Percentiles rank a stretch among this genome's conserved stretches.
phyloP scores from a whole-genome alignment of 2,113 vertebrate genomes.

The Lutjanus erythropterus region DNA sequence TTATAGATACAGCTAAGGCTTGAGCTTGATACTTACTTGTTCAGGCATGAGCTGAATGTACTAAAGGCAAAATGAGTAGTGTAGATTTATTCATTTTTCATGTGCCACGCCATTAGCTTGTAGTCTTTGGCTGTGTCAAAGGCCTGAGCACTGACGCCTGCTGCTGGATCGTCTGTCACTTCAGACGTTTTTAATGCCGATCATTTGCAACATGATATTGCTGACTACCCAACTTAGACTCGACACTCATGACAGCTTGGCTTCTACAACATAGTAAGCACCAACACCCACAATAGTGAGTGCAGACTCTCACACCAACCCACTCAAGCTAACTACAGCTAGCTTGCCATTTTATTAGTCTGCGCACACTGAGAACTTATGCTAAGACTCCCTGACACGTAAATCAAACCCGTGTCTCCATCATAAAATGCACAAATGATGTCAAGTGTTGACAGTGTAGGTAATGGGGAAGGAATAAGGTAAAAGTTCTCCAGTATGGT shows the following conservation, averaged over 20 bases:
- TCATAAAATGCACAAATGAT: fast-evolving
- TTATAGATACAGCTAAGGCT: not conserved
- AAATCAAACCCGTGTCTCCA: fast-evolving
- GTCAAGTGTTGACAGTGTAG: fast-evolving
- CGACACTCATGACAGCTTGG: slow-evolving; percentile 15
- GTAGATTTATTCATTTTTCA: slow-evolving; percentile 4
- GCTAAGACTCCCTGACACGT: fast-evolving
- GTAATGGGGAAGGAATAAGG: fast-evolving
- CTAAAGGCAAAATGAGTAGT: not conserved
- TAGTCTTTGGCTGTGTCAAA: not conserved
- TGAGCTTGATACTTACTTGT: not conserved
- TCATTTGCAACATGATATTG: slow-evolving; percentile 39
- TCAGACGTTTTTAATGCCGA: not conserved
- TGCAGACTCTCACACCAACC: not conserved
- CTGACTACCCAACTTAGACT: not conserved
- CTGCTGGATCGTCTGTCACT: slow-evolving; percentile 33
- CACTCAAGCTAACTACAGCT: slow-evolving; percentile 36
- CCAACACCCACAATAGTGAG: slow-evolving; percentile 2
- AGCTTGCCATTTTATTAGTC: not conserved
- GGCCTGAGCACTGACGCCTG: slow-evolving; percentile 1
- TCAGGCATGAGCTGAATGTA: not conserved
- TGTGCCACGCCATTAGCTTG: slow-evolving; percentile 8
- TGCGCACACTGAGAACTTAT: not conserved
- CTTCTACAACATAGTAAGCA: slow-evolving; percentile 19
- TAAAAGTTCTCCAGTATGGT: not conserved